Evolutionary conservation across 53 echinoderm and acorn worm species (phyloP), one percentile per base, ranked within the genome.

Genomic region (Temnopleurus reevesii): DNA sequence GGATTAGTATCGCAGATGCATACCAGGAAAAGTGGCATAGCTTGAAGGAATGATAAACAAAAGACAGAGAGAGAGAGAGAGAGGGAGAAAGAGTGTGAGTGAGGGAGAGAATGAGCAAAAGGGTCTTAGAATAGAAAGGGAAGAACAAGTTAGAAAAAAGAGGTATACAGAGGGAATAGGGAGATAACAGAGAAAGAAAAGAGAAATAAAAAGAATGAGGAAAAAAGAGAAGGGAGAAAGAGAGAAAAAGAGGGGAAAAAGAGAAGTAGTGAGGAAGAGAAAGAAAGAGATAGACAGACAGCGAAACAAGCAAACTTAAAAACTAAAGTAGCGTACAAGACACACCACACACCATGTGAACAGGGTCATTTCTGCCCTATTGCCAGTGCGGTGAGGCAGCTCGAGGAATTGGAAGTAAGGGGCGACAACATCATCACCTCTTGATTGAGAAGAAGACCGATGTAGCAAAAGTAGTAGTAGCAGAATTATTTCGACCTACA

Each of bases 341-440:
- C 15, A 49, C 1, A 51, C 9, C 15, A 51, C 8, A 15, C 8
- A 49, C 15, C 0, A 12, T 49, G 15, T 49, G 49, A 9, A 12
- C 49, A 12, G 18, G 35, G 13, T 18, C 8, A 24, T 65, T 34
- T 65, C 34, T 65, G 65, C 65, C 65, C 65, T 34, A 15, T 65
- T 65, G 65, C 65, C 18, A 34, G 33, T 34, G 35, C 65, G 35
- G 35, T 65, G 28, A 65, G 19, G 65, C 35, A 35, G 65, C 34
- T 65, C 33, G 41, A 2, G 0, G 18, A 71, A 41, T 38, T 6
- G n/a, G 38, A 71, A 71, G 71, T 12, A 71, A 9, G 41, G 41
- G 71, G 41, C 21, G 71, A 71, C 71, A 71, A 71, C 36, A 71
- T 18, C 38, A 10, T 71, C 71, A 71, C 71, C 71, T 41, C n/a